Percentiles rank a stretch among this genome's conserved stretches.
phyloP scores from a whole-genome alignment of 2,888 invertebrate genomes.

The Lasioglossum leucozonium region DNA sequence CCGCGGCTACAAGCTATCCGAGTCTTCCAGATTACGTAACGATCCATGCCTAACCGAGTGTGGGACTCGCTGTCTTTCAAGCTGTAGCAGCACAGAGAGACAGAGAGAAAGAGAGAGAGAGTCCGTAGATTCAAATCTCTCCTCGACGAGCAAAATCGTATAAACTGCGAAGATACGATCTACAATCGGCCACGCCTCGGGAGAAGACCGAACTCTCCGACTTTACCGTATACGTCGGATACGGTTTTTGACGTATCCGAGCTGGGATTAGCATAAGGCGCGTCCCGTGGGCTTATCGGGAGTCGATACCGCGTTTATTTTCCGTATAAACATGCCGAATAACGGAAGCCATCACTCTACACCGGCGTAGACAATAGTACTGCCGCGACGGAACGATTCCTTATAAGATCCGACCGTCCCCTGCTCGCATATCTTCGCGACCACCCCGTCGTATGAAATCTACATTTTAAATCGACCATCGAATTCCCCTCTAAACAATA shows the following conservation, averaged over 20 bases:
- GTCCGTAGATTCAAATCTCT: conserved; percentile 63
- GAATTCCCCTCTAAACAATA: background rate
- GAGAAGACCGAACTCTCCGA: conserved; percentile 64
- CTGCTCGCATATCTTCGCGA: background rate
- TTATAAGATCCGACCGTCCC: conserved; percentile 16
- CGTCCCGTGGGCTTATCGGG: conserved; percentile 57
- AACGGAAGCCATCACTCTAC: conserved; percentile 61
- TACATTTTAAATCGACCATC: background rate
- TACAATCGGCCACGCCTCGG: conserved; percentile 64
- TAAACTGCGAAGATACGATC: conserved; percentile 70
- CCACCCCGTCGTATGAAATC: background rate
- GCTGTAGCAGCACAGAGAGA: conserved; percentile 17
- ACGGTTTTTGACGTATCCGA: conserved; percentile 67
- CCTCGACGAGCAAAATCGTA: conserved; percentile 65
- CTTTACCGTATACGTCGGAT: conserved; percentile 67
- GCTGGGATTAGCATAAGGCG: conserved; percentile 66
- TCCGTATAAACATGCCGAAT: conserved; percentile 55
- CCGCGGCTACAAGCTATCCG: conserved; percentile 55
- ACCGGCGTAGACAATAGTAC: conserved; percentile 51
- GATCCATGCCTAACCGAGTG: conserved; percentile 66
- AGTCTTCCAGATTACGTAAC: conserved; percentile 72
- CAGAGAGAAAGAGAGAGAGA: background rate
- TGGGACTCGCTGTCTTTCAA: conserved; percentile 65
- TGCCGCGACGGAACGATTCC: conserved; percentile 32
- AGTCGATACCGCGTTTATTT: conserved; percentile 57